phyloP scores from a whole-genome alignment of 2,113 vertebrate genomes.

The Ariopsis seemanni region DNA sequence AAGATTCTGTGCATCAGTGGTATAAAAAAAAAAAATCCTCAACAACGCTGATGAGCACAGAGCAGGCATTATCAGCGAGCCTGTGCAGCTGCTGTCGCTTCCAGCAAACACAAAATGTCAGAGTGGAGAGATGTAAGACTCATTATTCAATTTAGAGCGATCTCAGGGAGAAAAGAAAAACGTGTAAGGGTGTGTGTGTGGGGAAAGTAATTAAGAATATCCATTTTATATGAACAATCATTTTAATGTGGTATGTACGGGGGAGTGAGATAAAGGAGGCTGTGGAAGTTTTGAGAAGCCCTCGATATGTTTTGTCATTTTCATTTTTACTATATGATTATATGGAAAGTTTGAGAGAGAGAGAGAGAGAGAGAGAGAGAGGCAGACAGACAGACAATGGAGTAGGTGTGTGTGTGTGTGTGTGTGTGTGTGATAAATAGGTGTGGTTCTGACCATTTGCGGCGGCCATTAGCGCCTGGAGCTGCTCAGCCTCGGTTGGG shows the following conservation, averaged over 20 bases:
- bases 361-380: neutral
- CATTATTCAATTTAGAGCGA: neutral
- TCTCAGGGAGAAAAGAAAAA: neutral
- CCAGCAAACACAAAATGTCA: conserved; percentile 6
- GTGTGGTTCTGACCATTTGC: conserved; percentile 82
- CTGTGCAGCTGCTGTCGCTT: conserved; percentile 33
- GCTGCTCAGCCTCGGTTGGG: conserved; percentile 94
- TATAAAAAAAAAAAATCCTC: neutral
- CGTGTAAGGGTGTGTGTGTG: too few relatives aligned
- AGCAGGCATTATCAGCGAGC: conserved; percentile 52
- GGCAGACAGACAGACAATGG: neutral
- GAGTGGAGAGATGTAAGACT: neutral
- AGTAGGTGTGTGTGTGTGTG: neutral
- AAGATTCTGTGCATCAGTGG: neutral
- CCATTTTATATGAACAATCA: neutral
- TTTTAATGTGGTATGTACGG: neutral
- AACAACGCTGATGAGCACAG: conserved; percentile 50
- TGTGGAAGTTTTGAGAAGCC: neutral
- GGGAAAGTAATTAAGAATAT: too few relatives aligned
- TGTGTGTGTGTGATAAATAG: neutral
- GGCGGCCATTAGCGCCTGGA: conserved; percentile 97
- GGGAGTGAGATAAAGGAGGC: too few relatives aligned
- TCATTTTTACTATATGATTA: neutral
- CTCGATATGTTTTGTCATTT: neutral
- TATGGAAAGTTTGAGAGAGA: neutral